Percentiles rank a stretch among this genome's conserved stretches.
Conservation (phyloP, 1,140 invertebrate species). For the Ericerus pela region DNA sequence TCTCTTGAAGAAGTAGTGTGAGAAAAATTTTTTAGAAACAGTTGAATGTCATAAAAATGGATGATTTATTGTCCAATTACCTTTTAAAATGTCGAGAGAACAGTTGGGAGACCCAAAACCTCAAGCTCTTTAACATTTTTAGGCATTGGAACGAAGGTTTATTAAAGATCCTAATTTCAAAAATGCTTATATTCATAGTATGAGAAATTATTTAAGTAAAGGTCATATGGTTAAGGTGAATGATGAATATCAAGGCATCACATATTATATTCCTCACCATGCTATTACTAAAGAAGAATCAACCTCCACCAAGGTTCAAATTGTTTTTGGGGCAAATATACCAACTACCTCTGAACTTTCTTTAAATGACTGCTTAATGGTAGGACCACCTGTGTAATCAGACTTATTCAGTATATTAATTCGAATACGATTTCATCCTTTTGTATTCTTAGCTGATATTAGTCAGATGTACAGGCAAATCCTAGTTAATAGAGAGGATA, state of each 20-base stretch:
- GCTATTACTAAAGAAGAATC: slow-evolving; percentile 21
- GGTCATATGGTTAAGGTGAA: slow-evolving; percentile 27
- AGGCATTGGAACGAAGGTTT: slow-evolving; percentile 14
- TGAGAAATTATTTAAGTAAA: slow-evolving; percentile 27
- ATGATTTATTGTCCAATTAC: slow-evolving; percentile 14
- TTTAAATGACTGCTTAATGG: slow-evolving; percentile 28
- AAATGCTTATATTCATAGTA: slow-evolving; percentile 24
- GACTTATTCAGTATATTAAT: slow-evolving; percentile 30
- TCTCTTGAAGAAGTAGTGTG: slow-evolving; percentile 10
- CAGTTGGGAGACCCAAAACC: slow-evolving; percentile 11
- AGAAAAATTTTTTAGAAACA: slow-evolving; percentile 7
- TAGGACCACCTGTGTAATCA: slow-evolving; percentile 30
- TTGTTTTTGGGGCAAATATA: slow-evolving; percentile 29
- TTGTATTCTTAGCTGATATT: slow-evolving; percentile 27
- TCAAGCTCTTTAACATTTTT: slow-evolving; percentile 15
- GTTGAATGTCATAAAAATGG: not conserved
- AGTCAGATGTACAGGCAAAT: slow-evolving; percentile 22
- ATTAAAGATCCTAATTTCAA: not conserved
- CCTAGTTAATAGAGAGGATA: slow-evolving; percentile 18
- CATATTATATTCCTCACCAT: slow-evolving; percentile 25
- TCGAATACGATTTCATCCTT: slow-evolving; percentile 24
- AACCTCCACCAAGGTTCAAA: slow-evolving; percentile 25
- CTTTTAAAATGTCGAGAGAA: slow-evolving; percentile 5
- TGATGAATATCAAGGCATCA: not conserved
- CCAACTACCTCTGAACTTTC: slow-evolving; percentile 21